A percentile compares a stretch with the other conserved stretches of the same genome.
phyloP scores from a whole-genome alignment of 2,797 vertebrate species.

The Sebastes alutus region DNA sequence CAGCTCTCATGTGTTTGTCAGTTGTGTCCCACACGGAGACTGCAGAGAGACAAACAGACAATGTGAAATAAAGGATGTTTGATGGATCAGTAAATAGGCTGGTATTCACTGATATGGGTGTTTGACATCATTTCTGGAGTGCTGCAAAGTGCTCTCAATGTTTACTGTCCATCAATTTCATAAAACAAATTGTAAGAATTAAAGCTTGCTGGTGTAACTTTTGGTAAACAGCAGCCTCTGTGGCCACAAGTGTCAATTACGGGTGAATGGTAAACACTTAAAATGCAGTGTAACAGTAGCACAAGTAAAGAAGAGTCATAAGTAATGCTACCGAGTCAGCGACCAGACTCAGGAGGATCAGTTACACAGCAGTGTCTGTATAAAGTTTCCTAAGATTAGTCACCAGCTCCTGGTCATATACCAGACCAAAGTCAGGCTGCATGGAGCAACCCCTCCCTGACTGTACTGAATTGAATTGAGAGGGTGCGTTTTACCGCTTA shows the following conservation, averaged over 20 bases:
- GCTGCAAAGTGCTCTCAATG: not conserved
- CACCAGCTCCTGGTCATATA: not conserved
- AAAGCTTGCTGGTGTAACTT: not conserved
- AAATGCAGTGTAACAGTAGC: not conserved
- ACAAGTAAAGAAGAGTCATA: not conserved
- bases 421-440: not conserved
- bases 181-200: not conserved
- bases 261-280: not conserved
- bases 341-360: not conserved
- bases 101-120: not conserved
- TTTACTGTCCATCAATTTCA: not conserved
- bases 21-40: too few relatives aligned
- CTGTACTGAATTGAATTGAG: not conserved
- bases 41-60: too few relatives aligned
- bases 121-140: conserved; percentile 8
- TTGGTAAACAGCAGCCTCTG: not conserved
- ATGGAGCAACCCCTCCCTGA: not conserved
- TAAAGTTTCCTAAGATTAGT: not conserved
- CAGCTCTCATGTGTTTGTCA: not conserved
- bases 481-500: not conserved
- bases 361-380: not conserved
- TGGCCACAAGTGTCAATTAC: not conserved
- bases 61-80: not conserved
- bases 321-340: not conserved
- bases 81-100: conserved; percentile 35